Evolutionary conservation across 2,797 vertebrate species (phyloP), one percentile per base, ranked within the genome.

Genomic region (Tarsius wallacei): DNA sequence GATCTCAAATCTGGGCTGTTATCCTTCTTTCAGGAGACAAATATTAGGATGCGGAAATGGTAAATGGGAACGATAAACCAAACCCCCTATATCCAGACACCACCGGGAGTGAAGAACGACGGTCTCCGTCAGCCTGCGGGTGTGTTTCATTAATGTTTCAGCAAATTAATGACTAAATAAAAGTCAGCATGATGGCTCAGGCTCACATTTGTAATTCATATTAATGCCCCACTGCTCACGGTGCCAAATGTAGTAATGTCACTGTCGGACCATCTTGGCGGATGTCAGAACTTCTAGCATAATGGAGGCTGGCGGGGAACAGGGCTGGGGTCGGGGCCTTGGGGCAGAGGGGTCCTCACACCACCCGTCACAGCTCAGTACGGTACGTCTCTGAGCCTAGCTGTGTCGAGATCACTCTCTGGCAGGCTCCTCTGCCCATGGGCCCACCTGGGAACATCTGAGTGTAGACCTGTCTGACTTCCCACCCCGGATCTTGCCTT

Each of bases 131-230:
- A 93, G 96, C 95, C 97, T 94, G 93, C 21, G 94, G 94, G 94
- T 96, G 96, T 98, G 98, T 97, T 96, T 98, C 96, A 98, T 98
- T 98, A 98, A 97, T 93, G 98, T 96, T 98, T 59, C 31, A 98
- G 97, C 96, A 98, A 98, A 98, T 98, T 98, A 98, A 97, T 97
- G 98, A 95, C 98, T 98, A 98, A 98, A 97, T 96, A 98, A 98
- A 98, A 98, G 98, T 97, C 98, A 97, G 98, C 96, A 97, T 97
- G 98, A 98, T 93, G 98, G 98, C 98, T 97, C 97, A 97, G 98
- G 98, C 97, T 90, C 98, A 94, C 97, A 97, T 97, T 93, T 98
- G 96, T 97, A 97, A 98, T 98, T 98, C 98, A 98, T 98, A 98
- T 98, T 97, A 98, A 98, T 90, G 97, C 74, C 96, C 90, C 91